Evolutionary conservation across 2,888 invertebrate species (phyloP).

Genomic region (Ceramica pisi): DNA sequence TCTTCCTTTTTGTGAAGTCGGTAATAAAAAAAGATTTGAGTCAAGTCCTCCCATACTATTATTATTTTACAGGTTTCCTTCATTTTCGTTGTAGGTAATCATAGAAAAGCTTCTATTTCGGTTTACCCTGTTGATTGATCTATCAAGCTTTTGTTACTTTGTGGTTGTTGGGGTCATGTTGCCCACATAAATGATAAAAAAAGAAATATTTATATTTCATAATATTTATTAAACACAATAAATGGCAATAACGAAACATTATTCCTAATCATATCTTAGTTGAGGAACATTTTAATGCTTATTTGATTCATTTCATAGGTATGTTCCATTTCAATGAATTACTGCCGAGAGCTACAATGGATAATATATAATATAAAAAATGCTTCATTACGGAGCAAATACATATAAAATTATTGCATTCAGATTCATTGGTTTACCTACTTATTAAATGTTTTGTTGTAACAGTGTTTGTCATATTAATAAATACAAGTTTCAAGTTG

Average conservation of each 20-base stretch:
- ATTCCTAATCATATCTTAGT: conserved; percentile 58
- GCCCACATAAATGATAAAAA: neutral
- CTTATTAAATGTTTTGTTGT: neutral
- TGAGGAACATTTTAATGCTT: conserved; percentile 52
- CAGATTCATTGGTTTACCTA: neutral
- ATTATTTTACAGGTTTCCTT: neutral
- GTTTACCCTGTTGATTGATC: neutral
- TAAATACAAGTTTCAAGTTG: conserved; percentile 26
- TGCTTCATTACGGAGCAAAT: conserved; percentile 8
- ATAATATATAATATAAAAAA: conserved; percentile 7
- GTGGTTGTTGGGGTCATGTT: too few relatives aligned
- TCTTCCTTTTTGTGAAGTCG: too few relatives aligned
- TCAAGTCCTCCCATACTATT: too few relatives aligned
- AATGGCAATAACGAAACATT: conserved; percentile 72
- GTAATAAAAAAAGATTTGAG: too few relatives aligned
- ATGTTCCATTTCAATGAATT: conserved; percentile 17
- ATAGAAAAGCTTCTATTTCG: neutral
- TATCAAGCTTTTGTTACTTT: neutral
- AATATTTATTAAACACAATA: conserved; percentile 69
- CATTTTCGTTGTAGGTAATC: neutral
- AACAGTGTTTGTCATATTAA: conserved; percentile 4
- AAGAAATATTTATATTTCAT: conserved; percentile 37
- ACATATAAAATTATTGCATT: conserved; percentile 41
- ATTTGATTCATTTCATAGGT: conserved; percentile 42
- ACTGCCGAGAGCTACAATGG: conserved; percentile 7